Percentiles rank a stretch among this genome's conserved stretches.
Evolutionary conservation across 2,888 invertebrate genomes (phyloP).

Genomic region (Antheraea yamamai): DNA sequence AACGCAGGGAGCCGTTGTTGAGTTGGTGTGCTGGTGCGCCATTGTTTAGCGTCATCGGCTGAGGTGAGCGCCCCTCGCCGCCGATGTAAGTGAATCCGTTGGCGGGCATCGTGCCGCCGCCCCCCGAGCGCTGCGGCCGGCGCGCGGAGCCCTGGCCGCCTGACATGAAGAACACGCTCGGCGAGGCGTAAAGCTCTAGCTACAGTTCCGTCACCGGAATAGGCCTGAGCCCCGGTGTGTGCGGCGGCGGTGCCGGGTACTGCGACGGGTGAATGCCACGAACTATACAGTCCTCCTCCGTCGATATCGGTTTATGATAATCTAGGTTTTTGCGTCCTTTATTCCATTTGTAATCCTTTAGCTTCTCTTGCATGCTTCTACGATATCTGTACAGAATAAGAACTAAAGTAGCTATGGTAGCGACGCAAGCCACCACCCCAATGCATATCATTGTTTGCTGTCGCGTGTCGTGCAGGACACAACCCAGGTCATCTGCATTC

Average conservation of each 20-base stretch:
- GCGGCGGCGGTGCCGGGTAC: slow-evolving; percentile 77
- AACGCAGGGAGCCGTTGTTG: slow-evolving; percentile 78
- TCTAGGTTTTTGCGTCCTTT: slow-evolving; percentile 92
- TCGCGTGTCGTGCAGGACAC: slow-evolving; percentile 89
- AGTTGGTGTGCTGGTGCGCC: slow-evolving; percentile 76
- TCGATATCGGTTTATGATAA: slow-evolving; percentile 93
- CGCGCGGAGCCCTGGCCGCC: slow-evolving; percentile 80
- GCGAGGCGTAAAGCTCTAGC: slow-evolving; percentile 97
- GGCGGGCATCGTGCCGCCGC: slow-evolving; percentile 85
- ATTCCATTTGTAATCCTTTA: slow-evolving; percentile 92
- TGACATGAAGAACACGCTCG: slow-evolving; percentile 89
- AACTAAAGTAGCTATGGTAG: slow-evolving; percentile 86
- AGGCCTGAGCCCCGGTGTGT: slow-evolving; percentile 81
- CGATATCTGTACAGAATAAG: slow-evolving; percentile 90
- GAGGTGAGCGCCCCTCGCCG: slow-evolving; percentile 82
- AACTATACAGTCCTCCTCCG: slow-evolving; percentile 91
- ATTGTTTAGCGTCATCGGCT: slow-evolving; percentile 77
- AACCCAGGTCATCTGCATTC: slow-evolving; percentile 89
- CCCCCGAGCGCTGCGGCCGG: slow-evolving; percentile 76
- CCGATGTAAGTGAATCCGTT: slow-evolving; percentile 90
- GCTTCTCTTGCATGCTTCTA: slow-evolving; percentile 89
- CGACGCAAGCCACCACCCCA: slow-evolving; percentile 87
- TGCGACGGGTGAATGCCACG: slow-evolving; percentile 83
- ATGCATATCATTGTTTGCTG: slow-evolving; percentile 91
- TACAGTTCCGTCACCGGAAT: slow-evolving; percentile 96